Evolutionary conservation across 2,797 vertebrate species (phyloP).

Genomic region (Rousettus madagascariensis): DNA sequence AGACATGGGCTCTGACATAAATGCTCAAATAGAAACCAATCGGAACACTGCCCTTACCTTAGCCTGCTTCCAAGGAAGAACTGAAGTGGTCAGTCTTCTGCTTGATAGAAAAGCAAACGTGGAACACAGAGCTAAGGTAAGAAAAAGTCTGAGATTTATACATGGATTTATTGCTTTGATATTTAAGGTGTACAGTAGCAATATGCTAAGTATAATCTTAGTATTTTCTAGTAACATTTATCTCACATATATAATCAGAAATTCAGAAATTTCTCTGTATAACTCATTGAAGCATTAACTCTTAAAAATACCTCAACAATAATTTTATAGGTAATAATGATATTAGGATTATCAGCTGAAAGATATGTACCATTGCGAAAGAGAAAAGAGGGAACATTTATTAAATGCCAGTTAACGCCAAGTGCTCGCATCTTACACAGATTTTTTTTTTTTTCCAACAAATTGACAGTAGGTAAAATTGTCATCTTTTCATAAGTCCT

Average conservation of each 20-base stretch:
- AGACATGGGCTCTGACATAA: slow-evolving; percentile 91
- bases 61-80: slow-evolving; percentile 90
- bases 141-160: not conserved
- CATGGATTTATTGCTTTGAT: not conserved
- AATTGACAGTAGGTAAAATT: not conserved
- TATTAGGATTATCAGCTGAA: not conserved
- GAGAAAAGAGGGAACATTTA: not conserved
- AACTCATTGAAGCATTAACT: not conserved
- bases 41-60: slow-evolving; percentile 89
- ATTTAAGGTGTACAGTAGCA: not conserved
- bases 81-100: slow-evolving; percentile 89
- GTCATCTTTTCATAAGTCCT: not conserved
- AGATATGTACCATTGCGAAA: not conserved
- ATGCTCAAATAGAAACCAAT: slow-evolving; percentile 90
- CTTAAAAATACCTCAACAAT: not conserved
- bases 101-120: slow-evolving; percentile 90
- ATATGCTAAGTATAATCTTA: not conserved
- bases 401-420: not conserved
- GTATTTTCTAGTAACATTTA: slow-evolving; percentile 13
- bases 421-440: not conserved
- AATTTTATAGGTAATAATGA: not conserved
- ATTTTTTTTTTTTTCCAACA: not conserved
- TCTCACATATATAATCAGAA: not conserved
- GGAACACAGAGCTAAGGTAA: slow-evolving; percentile 89
- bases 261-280: not conserved